A percentile compares a stretch with the other conserved stretches of the same genome.
Evolutionary conservation across 2,797 vertebrate genomes (phyloP).

Genomic region (Threskiornis aethiopicus): DNA sequence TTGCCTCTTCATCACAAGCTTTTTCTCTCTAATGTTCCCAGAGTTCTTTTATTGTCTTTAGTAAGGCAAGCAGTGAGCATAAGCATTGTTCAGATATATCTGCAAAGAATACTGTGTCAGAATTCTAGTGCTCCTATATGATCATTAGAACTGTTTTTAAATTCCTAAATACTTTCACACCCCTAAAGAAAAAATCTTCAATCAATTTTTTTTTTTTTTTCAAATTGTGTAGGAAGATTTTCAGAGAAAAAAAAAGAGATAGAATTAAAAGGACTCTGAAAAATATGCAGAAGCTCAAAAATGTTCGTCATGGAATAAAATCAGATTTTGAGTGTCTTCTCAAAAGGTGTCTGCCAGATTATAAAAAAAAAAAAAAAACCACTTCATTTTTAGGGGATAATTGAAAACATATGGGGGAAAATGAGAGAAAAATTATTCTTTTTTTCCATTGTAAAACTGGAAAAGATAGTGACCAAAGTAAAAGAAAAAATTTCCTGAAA

Average conservation of each 20-base stretch:
- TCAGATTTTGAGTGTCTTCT: neutral
- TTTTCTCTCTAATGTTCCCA: neutral
- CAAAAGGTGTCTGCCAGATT: neutral
- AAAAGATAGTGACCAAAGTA: neutral
- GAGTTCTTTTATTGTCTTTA: neutral
- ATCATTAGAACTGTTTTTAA: neutral
- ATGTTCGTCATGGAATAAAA: neutral
- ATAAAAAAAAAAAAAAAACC: neutral
- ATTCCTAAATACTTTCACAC: neutral
- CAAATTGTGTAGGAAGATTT: neutral
- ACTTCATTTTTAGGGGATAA: neutral
- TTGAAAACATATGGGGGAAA: neutral
- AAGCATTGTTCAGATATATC: neutral
- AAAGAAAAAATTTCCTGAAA: neutral
- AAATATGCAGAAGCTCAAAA: neutral
- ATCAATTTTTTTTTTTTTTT: neutral
- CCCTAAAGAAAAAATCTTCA: neutral
- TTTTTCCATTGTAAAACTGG: neutral
- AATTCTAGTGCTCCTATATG: neutral
- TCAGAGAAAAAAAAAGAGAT: neutral
- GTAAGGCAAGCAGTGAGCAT: neutral
- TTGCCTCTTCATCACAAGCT: neutral
- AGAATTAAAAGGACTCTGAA: neutral
- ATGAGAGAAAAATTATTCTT: accelerated
- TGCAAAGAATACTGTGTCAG: neutral